Conservation (phyloP, 2,113 vertebrate genomes). For the Varanus salvator region DNA sequence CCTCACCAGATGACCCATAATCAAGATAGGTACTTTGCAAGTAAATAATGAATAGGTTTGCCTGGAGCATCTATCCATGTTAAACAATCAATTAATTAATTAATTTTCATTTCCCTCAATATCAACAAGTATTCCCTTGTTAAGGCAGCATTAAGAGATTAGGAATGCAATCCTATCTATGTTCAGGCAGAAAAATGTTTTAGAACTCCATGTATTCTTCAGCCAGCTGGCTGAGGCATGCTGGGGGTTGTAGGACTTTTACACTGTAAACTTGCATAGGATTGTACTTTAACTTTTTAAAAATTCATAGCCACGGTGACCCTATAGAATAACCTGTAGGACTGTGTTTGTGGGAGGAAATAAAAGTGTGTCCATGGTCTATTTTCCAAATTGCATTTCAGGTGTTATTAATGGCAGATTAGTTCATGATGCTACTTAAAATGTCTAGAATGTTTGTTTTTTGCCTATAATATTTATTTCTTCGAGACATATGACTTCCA, state of each 20-base stretch:
- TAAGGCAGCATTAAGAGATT: slow-evolving; percentile 29
- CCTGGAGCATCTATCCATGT: neutral
- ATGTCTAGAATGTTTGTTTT: neutral
- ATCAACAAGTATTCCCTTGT: slow-evolving; percentile 51
- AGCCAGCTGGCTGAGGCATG: too few species aligned
- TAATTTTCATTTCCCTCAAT: neutral
- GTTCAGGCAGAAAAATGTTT: too few species aligned
- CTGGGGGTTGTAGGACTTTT: too few species aligned
- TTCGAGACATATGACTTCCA: neutral
- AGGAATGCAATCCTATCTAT: too few species aligned
- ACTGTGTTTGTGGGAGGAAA: slow-evolving; percentile 19
- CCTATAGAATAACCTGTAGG: neutral
- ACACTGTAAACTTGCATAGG: too few species aligned
- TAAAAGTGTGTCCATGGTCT: neutral
- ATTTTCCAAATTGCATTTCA: slow-evolving; percentile 12
- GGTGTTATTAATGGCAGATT: slow-evolving; percentile 19
- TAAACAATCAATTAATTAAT: too few species aligned
- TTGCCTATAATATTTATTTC: neutral
- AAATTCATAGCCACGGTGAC: neutral
- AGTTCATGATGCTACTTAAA: slow-evolving; percentile 27
- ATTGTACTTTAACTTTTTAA: neutral
- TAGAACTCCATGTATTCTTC: too few species aligned
- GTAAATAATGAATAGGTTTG: neutral
- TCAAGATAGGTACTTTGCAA: neutral
- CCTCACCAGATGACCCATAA: neutral